Conservation (phyloP, 2,888 invertebrate species). For the Microplitis manilae region DNA sequence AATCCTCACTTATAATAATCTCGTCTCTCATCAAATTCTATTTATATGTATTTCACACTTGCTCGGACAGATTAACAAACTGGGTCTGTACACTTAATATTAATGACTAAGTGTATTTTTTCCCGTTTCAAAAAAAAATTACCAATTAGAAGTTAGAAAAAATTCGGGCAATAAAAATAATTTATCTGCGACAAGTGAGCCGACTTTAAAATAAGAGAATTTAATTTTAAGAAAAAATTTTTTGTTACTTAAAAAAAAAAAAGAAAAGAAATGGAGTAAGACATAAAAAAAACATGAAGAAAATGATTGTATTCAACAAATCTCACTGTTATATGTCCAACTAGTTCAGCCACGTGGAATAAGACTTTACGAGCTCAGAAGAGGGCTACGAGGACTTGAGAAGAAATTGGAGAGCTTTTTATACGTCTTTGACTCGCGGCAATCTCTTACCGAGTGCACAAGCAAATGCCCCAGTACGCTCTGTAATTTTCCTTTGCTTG, state of each 20-base stretch:
- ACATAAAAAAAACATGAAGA: not conserved
- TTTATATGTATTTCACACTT: slow-evolving; percentile 29
- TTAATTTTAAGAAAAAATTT: not conserved
- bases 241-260: not conserved
- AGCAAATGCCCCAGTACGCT: not conserved
- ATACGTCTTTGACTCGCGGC: not conserved
- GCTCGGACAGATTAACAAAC: slow-evolving; percentile 52
- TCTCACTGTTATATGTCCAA: slow-evolving; percentile 16
- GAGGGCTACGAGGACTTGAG: not conserved
- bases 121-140: not conserved
- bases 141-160: not conserved
- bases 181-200: not conserved
- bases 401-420: not conserved
- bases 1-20: not conserved
- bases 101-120: slow-evolving; percentile 43
- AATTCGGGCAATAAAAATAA: not conserved
- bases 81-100: slow-evolving; percentile 51
- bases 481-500: not conserved
- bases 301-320: slow-evolving; percentile 9
- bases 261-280: not conserved
- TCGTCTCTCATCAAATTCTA: slow-evolving; percentile 7
- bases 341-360: slow-evolving; percentile 42
- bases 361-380: slow-evolving; percentile 28
- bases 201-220: not conserved
- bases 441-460: not conserved